phyloP scores from a whole-genome alignment of 2,113 vertebrate species.

The Calypte anna region DNA sequence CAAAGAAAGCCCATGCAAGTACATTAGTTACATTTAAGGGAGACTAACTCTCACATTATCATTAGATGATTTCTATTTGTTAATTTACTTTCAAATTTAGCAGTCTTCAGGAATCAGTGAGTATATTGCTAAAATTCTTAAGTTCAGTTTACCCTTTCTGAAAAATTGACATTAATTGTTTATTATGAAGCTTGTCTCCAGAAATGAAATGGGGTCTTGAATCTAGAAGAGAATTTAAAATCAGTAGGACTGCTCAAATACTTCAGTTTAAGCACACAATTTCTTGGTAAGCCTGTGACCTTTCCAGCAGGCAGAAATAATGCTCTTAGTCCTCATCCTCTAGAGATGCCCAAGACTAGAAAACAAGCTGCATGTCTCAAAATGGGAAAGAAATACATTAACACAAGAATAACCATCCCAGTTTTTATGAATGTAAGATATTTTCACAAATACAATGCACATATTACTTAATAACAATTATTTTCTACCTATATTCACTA shows the following conservation, averaged over 20 bases:
- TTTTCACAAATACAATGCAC: not conserved
- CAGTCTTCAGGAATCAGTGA: not conserved
- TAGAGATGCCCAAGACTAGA: not conserved
- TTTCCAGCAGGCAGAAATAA: not conserved
- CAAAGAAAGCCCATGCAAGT: not conserved
- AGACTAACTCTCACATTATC: not conserved
- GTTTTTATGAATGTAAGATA: not conserved
- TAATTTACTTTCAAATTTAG: not conserved
- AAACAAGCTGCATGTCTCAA: not conserved
- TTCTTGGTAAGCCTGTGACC: not conserved
- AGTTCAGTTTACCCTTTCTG: not conserved
- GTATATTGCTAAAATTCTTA: accelerated
- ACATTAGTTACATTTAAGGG: not conserved
- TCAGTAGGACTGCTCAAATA: not conserved
- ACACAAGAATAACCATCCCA: not conserved
- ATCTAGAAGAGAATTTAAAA: not conserved
- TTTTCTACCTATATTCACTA: not conserved
- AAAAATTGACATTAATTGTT: not conserved
- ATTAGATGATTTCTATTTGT: not conserved
- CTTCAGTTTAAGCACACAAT: not conserved
- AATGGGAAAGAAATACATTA: not conserved
- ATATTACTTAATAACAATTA: not conserved
- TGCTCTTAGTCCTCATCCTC: not conserved
- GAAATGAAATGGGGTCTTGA: not conserved
- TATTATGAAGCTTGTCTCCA: not conserved